Percentiles rank a stretch among this genome's conserved stretches.
These are phyloP conservation scores for Aurelia sp. DNA, from an alignment of 30 jellyfish, hydroid and myxozoan species.

Conservation along the genomic window DNA sequence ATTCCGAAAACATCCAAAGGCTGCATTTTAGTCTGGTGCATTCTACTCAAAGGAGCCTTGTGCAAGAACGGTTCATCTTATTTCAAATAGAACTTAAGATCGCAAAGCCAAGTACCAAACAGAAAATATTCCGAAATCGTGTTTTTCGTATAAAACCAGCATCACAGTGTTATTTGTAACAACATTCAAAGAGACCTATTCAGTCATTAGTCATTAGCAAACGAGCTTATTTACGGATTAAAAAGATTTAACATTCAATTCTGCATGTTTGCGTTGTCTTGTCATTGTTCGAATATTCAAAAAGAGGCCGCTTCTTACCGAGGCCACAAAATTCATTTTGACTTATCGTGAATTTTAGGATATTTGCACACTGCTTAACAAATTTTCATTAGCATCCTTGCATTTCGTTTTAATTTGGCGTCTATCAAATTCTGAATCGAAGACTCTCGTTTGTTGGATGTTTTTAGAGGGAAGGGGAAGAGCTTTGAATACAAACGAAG, in stretches of 20 bases:
- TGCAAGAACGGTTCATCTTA: too few relatives aligned
- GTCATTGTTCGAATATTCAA: neutral
- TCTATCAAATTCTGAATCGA: too few relatives aligned
- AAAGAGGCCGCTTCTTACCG: conserved; percentile 21
- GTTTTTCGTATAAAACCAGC: neutral
- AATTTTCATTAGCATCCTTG: conserved; percentile 44
- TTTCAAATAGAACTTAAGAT: neutral
- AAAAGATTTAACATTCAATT: neutral
- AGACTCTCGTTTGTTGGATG: too few relatives aligned
- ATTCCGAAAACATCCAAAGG: neutral
- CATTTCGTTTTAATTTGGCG: neutral
- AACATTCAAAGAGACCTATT: neutral
- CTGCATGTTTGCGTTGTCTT: conserved; percentile 12
- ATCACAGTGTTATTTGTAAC: neutral
- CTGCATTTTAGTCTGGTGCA: too few relatives aligned
- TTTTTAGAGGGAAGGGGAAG: too few relatives aligned
- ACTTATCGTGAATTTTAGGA: conserved; percentile 44
- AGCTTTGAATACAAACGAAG: too few relatives aligned
- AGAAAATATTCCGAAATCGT: conserved; percentile 3
- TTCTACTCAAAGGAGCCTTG: too few relatives aligned
- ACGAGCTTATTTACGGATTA: conserved; percentile 20
- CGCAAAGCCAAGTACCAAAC: conserved; percentile 5
- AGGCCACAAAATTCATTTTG: conserved; percentile 24
- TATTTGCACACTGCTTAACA: conserved; percentile 37
- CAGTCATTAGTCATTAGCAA: neutral